Base-by-base conservation (phyloP, 2,888 invertebrate species). In the Tolmerus cingulatus region DNA sequence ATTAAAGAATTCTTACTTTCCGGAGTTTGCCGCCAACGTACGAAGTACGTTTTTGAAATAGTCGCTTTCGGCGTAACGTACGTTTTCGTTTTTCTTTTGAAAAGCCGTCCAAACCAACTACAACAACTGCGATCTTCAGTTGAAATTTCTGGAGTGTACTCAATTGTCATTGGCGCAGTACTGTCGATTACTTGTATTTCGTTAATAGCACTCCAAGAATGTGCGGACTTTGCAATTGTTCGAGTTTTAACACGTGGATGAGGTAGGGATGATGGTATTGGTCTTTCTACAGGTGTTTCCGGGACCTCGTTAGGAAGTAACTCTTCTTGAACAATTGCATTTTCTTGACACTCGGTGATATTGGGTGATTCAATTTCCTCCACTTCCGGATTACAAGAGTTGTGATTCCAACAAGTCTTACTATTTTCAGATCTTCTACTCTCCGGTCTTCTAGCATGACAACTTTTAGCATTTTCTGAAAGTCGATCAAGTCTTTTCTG, bases 161-260 rank as follows among this genome's bases (percentile, higher is more conserved):
- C 43, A 43, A 46, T 4, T 37, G 16, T 66, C 30, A 30, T 12
- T 55, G 34, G 81, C 4, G 14, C n/a, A n/a, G 55, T 14, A 37
- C 40, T 66, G n/a, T 84, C 37, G 34, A 84, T 84, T 23, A 84
- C 82, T 14, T 84, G 57, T 9, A 84, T 37, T 84, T 84, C 66
- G 34, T 84, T 84, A 12, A 84, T 66, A 37, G 30, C 37, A n/a
- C 66, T 84, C 57, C 82, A 84, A 16, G 34, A 14, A 14, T 43
- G 43, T 16, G 7, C 7, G 40, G n/a, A 8, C 9, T 23, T 78
- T 23, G 14, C 1, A 78, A 23, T 27, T 19, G 7, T 66, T 66
- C 23, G 19, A 27, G 0, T 9, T 23, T 1, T 12, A 23, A 9
- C 12, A 23, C 12, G 27, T 4, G 27, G 5, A 8, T 8, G 9